Evolutionary conservation across 2,797 vertebrate species (phyloP).

Genomic region (Anguilla megastoma): DNA sequence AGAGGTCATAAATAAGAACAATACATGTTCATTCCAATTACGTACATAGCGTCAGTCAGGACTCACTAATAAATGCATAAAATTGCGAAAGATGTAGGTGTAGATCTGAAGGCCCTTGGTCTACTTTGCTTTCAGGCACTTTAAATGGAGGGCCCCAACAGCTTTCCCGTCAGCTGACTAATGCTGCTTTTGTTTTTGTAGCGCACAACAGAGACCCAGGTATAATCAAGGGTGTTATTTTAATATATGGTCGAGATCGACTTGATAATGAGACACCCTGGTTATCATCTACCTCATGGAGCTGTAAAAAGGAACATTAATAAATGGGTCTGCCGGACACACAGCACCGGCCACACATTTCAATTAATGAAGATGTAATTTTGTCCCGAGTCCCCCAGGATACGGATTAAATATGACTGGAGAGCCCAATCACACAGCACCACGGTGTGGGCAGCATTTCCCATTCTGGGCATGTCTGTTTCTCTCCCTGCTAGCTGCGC

Average conservation of each 20-base stretch:
- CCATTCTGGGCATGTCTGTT: conserved; percentile 79
- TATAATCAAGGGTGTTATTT: conserved; percentile 42
- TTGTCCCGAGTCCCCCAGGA: conserved; percentile 88
- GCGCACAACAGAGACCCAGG: conserved; percentile 20
- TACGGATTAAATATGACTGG: conserved; percentile 92
- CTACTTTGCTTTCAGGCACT: conserved; percentile 71
- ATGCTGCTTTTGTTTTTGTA: conserved; percentile 11
- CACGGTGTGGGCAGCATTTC: conserved; percentile 82
- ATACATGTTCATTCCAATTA: conserved; percentile 78
- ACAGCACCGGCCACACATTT: conserved; percentile 90
- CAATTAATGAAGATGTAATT: conserved; percentile 99
- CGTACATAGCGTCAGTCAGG: conserved; percentile 72
- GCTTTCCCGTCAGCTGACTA: conserved; percentile 47
- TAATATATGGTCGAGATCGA: conserved; percentile 37
- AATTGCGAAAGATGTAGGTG: conserved; percentile 63
- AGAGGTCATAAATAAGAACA: conserved; percentile 70
- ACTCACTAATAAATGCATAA: conserved; percentile 69
- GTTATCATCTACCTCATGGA: conserved; percentile 53
- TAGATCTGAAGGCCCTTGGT: conserved; percentile 60
- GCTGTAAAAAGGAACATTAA: conserved; percentile 78
- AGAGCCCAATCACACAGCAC: conserved; percentile 85
- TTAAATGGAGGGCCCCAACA: conserved; percentile 68
- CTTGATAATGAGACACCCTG: conserved; percentile 39
- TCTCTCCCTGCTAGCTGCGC: conserved; percentile 61
- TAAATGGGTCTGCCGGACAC: conserved; percentile 83